Percentiles rank a stretch among this genome's conserved stretches.
These are phyloP conservation scores for Corythucha ciliata DNA, from an alignment of 2,888 invertebrate genomes.

Conservation along the genomic window DNA sequence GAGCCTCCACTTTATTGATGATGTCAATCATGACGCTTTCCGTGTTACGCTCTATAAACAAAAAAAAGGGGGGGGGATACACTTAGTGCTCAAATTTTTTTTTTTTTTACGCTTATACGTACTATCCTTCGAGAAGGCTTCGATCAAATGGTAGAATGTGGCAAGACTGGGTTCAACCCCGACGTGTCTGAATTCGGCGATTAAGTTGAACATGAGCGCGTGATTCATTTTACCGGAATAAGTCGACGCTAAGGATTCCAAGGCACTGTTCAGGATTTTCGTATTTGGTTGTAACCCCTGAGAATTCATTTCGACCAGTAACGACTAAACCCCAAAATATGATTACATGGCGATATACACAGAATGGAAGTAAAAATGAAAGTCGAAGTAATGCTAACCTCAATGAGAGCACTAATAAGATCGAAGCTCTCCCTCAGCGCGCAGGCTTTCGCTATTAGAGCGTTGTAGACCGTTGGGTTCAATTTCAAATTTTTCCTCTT, in stretches of 20 bases:
- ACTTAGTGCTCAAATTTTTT: constrained; percentile 1
- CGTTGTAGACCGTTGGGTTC: constrained; percentile 59
- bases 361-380: background rate
- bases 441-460: constrained; percentile 52
- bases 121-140: constrained; percentile 42
- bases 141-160: constrained; percentile 63
- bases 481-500: constrained; percentile 53
- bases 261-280: constrained; percentile 54
- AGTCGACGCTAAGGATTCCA: constrained; percentile 47
- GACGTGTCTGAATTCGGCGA: constrained; percentile 56
- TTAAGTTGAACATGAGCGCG: constrained; percentile 44
- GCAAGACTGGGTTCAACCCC: constrained; percentile 65
- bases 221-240: constrained; percentile 42
- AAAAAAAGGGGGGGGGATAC: background rate
- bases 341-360: no score
- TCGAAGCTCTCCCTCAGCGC: constrained; percentile 57
- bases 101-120: no score
- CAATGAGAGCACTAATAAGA: constrained; percentile 53
- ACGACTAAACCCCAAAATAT: no score
- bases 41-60: background rate
- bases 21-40: constrained; percentile 60
- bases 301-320: constrained; percentile 15
- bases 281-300: constrained; percentile 51
- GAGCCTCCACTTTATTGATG: constrained; percentile 53
- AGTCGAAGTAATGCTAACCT: no score